Base-by-base conservation (phyloP, 2,113 vertebrate species). In the Dromas ardeola region DNA sequence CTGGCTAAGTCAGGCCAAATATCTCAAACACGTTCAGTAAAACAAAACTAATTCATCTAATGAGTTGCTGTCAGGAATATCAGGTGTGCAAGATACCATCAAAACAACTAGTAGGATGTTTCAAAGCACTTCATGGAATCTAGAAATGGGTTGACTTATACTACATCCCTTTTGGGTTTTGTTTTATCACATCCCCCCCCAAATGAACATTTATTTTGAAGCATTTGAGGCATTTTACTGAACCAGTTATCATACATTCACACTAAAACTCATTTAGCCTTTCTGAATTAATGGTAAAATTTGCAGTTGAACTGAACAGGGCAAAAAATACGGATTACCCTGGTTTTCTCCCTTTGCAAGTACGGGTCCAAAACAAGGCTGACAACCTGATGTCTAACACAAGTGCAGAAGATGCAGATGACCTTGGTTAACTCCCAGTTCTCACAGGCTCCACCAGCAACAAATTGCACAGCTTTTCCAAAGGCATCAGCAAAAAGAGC, bases 271-370 rank as follows among this genome's bases (percentile, higher is more conserved):
- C 21, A 49, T 43, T 53, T 36, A 52, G 26, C 6, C 7, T 82
- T 79, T 72, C n/a, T 12, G 13, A 93, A 66, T 59, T 34, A 87
- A 45, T 21, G 8, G 19, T 13, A 70, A 90, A 62, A 17, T 67
- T 17, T 63, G 40, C 20, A 80, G 45, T 43, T 43, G 20, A 69
- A 82, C 53, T 13, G 1, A 92, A 49, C 13, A 12, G 12, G 10
- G 10, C 0, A 80, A 62, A 85, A 78, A 5, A 0, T 9, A 14
- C 1, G 6, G 10, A 81, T 65, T 55, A 53, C 4, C 10, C 56
- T 34, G 13, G 18, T 66, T 50, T 81, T 4, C 3, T 13, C 30
- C 30, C 13, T 56, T 43, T 63, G 34, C 13, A 43, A 71, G 18
- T 30, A 76, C 9, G 63, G 16, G 9, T 74, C 26, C 15, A 81